Percentiles rank a stretch among this genome's conserved stretches.
Conservation (phyloP, 2,888 invertebrate genomes). For the Drosophila barbarae region DNA sequence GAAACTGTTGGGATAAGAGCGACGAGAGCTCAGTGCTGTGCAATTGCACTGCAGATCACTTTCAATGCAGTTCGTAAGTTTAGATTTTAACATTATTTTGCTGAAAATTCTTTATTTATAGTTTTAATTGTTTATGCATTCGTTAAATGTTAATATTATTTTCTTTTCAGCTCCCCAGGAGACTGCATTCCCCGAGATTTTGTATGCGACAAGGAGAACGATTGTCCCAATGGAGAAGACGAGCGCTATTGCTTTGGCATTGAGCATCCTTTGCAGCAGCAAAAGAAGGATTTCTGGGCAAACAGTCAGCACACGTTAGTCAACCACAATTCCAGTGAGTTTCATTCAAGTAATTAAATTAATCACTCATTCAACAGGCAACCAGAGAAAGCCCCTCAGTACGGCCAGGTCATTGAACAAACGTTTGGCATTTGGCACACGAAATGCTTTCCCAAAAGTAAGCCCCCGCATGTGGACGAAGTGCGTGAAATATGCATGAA, state of each 20-base stretch:
- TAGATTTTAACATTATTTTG: accelerated
- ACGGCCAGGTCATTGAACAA: conserved; percentile 84
- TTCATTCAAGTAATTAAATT: background rate
- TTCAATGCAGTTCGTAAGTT: conserved; percentile 81
- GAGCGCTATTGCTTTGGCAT: conserved; percentile 84
- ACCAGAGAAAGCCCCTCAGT: conserved; percentile 74
- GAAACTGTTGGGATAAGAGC: conserved; percentile 88
- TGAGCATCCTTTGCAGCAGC: conserved; percentile 70
- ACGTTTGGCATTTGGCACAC: conserved; percentile 87
- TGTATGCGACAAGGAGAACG: conserved; percentile 87
- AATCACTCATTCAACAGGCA: conserved; percentile 1
- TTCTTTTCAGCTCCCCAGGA: conserved; percentile 72
- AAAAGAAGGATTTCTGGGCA: conserved; percentile 40
- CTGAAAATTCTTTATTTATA: too few species aligned
- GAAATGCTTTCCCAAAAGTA: conserved; percentile 83
- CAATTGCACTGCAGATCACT: conserved; percentile 82
- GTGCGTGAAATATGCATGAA: conserved; percentile 82
- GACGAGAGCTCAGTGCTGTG: conserved; percentile 87
- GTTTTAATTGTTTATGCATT: too few species aligned
- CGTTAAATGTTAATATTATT: too few species aligned
- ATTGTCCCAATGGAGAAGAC: conserved; percentile 88
- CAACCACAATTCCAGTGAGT: background rate
- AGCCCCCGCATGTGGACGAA: conserved; percentile 81
- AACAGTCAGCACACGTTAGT: conserved; percentile 21
- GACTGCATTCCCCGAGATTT: conserved; percentile 86